Percentiles rank a stretch among this genome's conserved stretches.
Conservation (phyloP, 2,888 invertebrate species). For the Pandemis heparana region DNA sequence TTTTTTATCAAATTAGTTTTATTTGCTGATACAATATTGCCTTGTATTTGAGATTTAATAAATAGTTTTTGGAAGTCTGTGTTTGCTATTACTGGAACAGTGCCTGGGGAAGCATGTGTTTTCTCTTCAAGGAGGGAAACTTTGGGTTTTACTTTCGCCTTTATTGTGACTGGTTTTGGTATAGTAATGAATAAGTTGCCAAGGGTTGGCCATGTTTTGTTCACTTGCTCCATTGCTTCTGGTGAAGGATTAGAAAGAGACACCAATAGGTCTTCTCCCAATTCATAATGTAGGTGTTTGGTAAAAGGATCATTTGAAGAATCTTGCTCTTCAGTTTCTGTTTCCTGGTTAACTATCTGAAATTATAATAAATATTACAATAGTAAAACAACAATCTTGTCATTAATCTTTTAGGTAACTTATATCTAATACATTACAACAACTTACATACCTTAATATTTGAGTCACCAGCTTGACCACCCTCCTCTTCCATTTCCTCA, state of each 20-base stretch:
- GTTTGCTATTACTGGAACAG: conserved; percentile 77
- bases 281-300: conserved; percentile 88
- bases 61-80: conserved; percentile 83
- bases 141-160: conserved; percentile 66
- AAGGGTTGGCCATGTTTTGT: conserved; percentile 87
- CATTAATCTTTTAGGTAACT: background rate
- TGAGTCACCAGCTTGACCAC: conserved; percentile 6
- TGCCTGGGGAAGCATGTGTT: conserved; percentile 83
- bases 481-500: conserved; percentile 13
- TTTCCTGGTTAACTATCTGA: conserved; percentile 56
- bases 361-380: conserved; percentile 40
- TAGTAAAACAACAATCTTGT: no score
- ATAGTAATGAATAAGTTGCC: conserved; percentile 87
- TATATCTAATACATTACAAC: background rate
- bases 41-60: conserved; percentile 89
- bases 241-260: conserved; percentile 83
- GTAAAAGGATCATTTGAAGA: conserved; percentile 87
- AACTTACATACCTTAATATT: conserved; percentile 21
- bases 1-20: conserved; percentile 78
- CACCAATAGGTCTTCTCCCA: conserved; percentile 87
- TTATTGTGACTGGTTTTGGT: conserved; percentile 73
- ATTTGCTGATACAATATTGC: conserved; percentile 87
- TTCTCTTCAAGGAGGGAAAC: conserved; percentile 85
- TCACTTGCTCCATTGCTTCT: conserved; percentile 61
- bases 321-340: conserved; percentile 59